These are phyloP conservation scores for Manis javanica DNA, from an alignment of 2,797 vertebrate species.

Conservation along the genomic window DNA sequence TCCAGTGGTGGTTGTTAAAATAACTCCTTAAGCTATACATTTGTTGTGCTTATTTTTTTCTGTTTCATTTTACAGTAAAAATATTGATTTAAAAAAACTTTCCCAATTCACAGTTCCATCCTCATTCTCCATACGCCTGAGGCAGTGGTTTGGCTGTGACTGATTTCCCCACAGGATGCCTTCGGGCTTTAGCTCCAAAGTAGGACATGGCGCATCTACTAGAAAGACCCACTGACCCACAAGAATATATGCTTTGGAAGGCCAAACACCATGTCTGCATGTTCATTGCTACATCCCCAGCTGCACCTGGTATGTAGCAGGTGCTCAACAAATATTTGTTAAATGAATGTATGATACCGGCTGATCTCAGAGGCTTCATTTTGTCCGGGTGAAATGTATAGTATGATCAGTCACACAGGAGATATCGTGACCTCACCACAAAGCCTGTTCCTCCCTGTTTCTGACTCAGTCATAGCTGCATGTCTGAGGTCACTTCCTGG, in stretches of 20 bases:
- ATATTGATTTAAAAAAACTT: neutral
- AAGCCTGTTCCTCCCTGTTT: conserved; percentile 20
- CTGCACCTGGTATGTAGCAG: neutral
- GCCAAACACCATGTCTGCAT: neutral
- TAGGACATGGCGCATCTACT: neutral
- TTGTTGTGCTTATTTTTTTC: neutral
- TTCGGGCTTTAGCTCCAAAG: neutral
- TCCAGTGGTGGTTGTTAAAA: neutral
- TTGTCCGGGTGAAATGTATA: neutral
- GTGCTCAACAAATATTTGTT: neutral
- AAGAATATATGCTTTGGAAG: neutral
- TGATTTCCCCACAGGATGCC: neutral
- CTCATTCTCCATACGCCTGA: neutral
- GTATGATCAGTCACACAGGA: conserved; percentile 26
- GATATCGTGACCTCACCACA: neutral
- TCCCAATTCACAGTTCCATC: neutral
- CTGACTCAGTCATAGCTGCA: neutral
- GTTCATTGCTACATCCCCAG: neutral
- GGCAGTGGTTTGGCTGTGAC: neutral
- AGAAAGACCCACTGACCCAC: neutral
- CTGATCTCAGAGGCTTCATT: neutral
- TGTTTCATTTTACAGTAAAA: conserved; percentile 6
- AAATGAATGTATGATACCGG: neutral
- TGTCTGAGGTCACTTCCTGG: conserved; percentile 73
- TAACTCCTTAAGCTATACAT: neutral